Base-by-base conservation (phyloP, 2,113 vertebrate genomes). In the Poicephalus meyeri region DNA sequence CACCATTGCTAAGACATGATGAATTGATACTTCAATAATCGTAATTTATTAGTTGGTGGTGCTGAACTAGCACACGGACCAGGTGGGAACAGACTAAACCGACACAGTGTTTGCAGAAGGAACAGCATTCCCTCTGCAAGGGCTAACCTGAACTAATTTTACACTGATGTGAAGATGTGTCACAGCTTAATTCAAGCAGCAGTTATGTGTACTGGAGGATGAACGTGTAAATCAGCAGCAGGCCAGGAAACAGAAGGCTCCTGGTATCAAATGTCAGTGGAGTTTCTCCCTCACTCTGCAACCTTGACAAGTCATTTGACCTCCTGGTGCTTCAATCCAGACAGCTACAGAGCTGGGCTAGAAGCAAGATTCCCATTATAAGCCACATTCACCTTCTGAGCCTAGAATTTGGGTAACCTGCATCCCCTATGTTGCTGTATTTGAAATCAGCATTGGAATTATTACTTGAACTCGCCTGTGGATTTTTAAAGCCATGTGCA, bases 141-240 rank as follows among this genome's bases (percentile, higher is more conserved):
- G 86, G 70, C 88, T 93, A 87, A 89, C 83, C 23, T 76, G 80
- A 97, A 97, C 93, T 91, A 76, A 96, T 94, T 91, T 93, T 79
- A 89, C 88, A 91, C 56, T 13, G 66, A 90, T 56, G 69, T 21
- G 86, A 89, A 85, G 95, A 95, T n/a, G 92, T 92, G 91, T 91
- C 94, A 92, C 63, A 76, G 73, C 92, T 94, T 97, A 97, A 97
- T 92, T 84, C 94, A 80, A 89, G 91, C 92, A 94, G 96, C 91
- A 92, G 88, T 93, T 97, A 89, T 79, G 94, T 58, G 89, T 93
- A 94, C 83, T 58, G 31, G 79, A 95, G 95, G 94, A 94, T 95
- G 88, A 94, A 97, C 93, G 80, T 53, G 90, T 96, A 97, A 95
- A 96, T 97, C 95, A 97, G 91, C 53, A 82, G 94, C 86, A 87